Evolutionary conservation across 1,140 invertebrate genomes (phyloP).

Genomic region (Aphis craccivora): DNA sequence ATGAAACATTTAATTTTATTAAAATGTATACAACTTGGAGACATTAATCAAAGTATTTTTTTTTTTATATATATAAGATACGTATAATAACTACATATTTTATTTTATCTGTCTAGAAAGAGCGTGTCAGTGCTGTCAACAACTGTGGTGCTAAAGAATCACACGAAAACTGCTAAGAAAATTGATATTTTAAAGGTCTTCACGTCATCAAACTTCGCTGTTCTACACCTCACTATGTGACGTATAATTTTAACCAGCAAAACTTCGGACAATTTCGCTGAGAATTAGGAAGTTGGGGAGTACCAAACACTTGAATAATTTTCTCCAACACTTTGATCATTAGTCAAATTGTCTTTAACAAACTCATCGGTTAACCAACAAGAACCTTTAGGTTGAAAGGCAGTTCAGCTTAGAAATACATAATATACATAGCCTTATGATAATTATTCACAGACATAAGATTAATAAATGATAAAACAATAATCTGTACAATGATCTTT

Average conservation of each 20-base stretch:
- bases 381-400: background rate
- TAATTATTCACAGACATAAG: background rate
- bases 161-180: background rate
- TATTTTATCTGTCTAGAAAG: constrained; percentile 33
- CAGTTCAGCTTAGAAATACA: background rate
- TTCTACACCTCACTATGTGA: background rate
- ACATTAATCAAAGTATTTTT: constrained; percentile 39
- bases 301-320: constrained; percentile 7
- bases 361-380: constrained; percentile 12
- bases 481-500: background rate
- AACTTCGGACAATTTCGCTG: background rate
- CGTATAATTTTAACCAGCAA: background rate
- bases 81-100: constrained; percentile 38
- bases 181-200: constrained; percentile 16
- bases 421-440: background rate
- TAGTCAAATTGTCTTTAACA: constrained; percentile 38
- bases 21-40: constrained; percentile 16
- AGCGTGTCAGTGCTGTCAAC: background rate
- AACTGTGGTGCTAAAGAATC: constrained; percentile 19
- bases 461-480: constrained; percentile 9
- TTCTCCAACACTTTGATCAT: constrained; percentile 8
- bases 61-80: background rate
- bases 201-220: background rate
- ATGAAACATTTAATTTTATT: constrained; percentile 37
- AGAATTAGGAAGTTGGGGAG: background rate